Percentiles rank a stretch among this genome's conserved stretches.
Conservation (phyloP, 2,113 vertebrate genomes). For the Gopherus flavomarginatus region DNA sequence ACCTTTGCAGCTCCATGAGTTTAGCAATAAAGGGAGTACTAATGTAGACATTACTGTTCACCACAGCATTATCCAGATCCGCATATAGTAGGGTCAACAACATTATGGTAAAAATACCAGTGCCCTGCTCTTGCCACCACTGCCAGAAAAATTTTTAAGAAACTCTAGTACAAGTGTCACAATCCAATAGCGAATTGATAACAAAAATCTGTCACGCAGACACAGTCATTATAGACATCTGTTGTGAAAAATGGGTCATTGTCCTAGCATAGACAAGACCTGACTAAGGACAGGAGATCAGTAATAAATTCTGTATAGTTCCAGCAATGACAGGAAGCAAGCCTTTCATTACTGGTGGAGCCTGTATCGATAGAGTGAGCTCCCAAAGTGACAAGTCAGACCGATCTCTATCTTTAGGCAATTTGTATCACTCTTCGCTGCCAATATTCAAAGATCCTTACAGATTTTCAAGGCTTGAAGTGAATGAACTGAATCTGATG, state of each 20-base stretch:
- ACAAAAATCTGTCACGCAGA: too few relatives aligned
- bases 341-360: not conserved
- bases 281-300: not conserved
- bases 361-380: not conserved
- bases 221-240: accelerated
- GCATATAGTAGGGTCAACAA: not conserved
- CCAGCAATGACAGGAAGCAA: not conserved
- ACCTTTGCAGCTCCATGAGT: not conserved
- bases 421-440: not conserved
- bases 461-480: not conserved
- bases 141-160: not conserved
- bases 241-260: not conserved
- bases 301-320: not conserved
- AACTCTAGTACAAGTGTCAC: not conserved
- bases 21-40: not conserved
- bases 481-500: not conserved
- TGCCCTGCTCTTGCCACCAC: not conserved
- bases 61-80: not conserved
- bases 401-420: not conserved
- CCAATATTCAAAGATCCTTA: not conserved
- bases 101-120: accelerated
- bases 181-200: too few relatives aligned
- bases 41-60: not conserved
- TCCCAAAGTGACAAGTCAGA: not conserved
- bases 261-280: not conserved